These are phyloP conservation scores for Cepaea hortensis DNA, from an alignment of 2,888 invertebrate species.

Conservation along the genomic window DNA sequence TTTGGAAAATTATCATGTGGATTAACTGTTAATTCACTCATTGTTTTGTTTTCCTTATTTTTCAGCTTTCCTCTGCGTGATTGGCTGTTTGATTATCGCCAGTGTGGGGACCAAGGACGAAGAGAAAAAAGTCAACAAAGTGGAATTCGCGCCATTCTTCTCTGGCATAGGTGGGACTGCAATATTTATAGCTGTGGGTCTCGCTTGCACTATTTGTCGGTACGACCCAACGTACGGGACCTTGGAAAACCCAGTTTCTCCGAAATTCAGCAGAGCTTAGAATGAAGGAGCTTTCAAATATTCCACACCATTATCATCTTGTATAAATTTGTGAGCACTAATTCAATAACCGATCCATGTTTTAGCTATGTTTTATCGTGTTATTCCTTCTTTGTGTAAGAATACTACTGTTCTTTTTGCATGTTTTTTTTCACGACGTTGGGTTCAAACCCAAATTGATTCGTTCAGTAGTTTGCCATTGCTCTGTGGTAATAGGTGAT, in stretches of 20 bases:
- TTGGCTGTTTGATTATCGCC: slow-evolving; percentile 34
- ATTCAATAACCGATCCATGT: no score
- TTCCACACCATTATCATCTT: no score
- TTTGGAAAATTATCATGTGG: background rate
- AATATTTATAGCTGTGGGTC: slow-evolving; percentile 22
- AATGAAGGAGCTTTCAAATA: background rate
- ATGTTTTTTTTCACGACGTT: no score
- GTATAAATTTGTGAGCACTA: no score
- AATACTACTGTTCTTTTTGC: no score
- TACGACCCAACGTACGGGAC: slow-evolving; percentile 44
- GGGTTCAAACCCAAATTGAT: no score
- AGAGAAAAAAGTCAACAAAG: background rate
- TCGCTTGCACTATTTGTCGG: slow-evolving; percentile 36
- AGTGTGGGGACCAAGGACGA: background rate
- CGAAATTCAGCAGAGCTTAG: slow-evolving; percentile 14
- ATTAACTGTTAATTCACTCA: background rate
- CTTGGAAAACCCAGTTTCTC: slow-evolving; percentile 41
- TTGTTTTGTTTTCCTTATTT: background rate
- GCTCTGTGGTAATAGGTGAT: no score
- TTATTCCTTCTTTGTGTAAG: no score
- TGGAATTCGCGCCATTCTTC: slow-evolving; percentile 24
- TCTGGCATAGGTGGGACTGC: slow-evolving; percentile 37
- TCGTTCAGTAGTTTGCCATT: no score
- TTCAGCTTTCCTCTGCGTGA: slow-evolving; percentile 17
- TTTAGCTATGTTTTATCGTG: no score